phyloP scores from a whole-genome alignment of 2,888 invertebrate genomes.

The Torymus auratus region DNA sequence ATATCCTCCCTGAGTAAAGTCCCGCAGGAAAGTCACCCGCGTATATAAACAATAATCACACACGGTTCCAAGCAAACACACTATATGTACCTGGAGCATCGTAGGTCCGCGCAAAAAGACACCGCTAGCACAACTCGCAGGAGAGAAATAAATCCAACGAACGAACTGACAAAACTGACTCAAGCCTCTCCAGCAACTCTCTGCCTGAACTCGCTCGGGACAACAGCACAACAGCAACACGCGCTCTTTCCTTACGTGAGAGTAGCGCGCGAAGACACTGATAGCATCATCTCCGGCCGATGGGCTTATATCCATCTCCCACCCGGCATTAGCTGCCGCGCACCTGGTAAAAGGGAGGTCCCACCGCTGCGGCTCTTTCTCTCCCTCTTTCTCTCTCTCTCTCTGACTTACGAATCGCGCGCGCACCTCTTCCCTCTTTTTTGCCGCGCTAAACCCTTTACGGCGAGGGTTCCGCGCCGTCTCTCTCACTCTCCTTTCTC shows the following conservation, averaged over 20 bases:
- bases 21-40: constrained; percentile 34
- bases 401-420: constrained; percentile 13
- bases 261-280: constrained; percentile 74
- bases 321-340: constrained; percentile 61
- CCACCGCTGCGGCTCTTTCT: constrained; percentile 8
- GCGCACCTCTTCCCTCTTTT: constrained; percentile 20
- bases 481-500: constrained; percentile 45
- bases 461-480: constrained; percentile 42
- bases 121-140: constrained; percentile 27
- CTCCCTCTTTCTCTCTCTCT: constrained; percentile 28
- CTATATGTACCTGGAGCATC: constrained; percentile 54
- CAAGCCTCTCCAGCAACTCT: too few relatives aligned
- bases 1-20: too few relatives aligned
- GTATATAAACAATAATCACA: constrained; percentile 18
- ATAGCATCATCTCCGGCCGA: constrained; percentile 74
- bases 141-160: too few relatives aligned
- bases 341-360: constrained; percentile 31
- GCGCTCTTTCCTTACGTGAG: constrained; percentile 63
- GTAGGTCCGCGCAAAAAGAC: constrained; percentile 24
- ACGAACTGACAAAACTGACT: too few relatives aligned
- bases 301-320: constrained; percentile 76
- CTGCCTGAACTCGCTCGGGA: neutral
- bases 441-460: constrained; percentile 40
- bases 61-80: constrained; percentile 25
- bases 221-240: constrained; percentile 23